Evolutionary conservation across 2,797 vertebrate genomes (phyloP).

Genomic region (Echeneis naucrates): DNA sequence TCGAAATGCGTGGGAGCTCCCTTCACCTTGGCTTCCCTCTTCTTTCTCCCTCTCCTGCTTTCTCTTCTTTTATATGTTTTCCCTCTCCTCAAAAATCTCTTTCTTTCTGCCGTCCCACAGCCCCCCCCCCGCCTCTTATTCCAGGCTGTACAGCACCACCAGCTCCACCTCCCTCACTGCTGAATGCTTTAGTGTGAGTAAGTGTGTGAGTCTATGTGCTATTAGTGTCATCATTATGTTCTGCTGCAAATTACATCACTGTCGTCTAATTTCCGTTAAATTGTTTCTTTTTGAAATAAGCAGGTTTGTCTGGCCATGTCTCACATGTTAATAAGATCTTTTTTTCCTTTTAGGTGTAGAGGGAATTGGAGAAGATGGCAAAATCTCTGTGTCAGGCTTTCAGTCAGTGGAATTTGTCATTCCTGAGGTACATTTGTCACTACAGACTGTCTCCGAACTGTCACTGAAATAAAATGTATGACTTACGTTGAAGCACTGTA

Average conservation of each 20-base stretch:
- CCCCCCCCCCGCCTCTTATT: conserved; percentile 26
- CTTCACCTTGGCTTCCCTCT: conserved; percentile 27
- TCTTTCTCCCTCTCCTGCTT: conserved; percentile 51
- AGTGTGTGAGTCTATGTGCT: conserved; percentile 27
- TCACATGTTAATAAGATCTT: conserved; percentile 49
- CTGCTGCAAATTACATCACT: conserved; percentile 36
- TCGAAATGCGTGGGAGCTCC: conserved; percentile 15
- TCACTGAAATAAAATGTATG: conserved; percentile 52
- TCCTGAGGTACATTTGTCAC: neutral
- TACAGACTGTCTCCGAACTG: neutral
- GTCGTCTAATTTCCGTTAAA: conserved; percentile 1
- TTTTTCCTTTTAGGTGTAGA: conserved; percentile 54
- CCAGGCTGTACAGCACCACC: conserved; percentile 39
- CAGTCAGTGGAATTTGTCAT: conserved; percentile 37
- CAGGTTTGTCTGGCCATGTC: conserved; percentile 43
- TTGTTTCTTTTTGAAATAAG: conserved; percentile 4
- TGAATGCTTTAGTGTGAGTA: conserved; percentile 41
- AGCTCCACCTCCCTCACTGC: conserved; percentile 63
- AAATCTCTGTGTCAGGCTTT: neutral
- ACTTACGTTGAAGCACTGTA: conserved; percentile 6
- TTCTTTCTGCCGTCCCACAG: conserved; percentile 73
- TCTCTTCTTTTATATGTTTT: conserved; percentile 59
- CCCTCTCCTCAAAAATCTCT: conserved; percentile 64
- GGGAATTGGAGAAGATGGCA: neutral
- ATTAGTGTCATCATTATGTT: conserved; percentile 24